A percentile compares a stretch with the other conserved stretches of the same genome.
Evolutionary conservation across 2,113 vertebrate genomes (phyloP).

Genomic region (Nansenia antarctica): DNA sequence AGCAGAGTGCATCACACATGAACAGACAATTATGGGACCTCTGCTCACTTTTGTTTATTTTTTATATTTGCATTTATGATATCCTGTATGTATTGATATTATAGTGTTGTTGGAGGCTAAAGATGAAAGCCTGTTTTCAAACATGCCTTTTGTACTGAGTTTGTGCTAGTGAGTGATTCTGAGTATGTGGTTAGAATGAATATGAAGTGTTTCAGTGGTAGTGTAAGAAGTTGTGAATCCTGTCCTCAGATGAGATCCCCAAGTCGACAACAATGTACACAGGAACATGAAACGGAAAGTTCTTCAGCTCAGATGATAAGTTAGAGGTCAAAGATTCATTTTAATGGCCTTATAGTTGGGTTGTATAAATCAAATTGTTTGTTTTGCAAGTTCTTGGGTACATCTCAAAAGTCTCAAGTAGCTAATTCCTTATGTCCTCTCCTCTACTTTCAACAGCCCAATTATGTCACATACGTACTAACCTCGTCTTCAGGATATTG

Average conservation of each 20-base stretch:
- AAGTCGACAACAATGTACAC: neutral
- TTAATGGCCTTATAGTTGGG: too few species aligned
- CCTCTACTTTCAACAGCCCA: too few species aligned
- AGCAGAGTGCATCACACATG: conserved; percentile 39
- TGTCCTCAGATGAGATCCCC: neutral
- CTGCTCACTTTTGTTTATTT: conserved; percentile 39
- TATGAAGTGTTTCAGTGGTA: neutral
- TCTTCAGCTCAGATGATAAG: too few species aligned
- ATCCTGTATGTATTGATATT: conserved; percentile 84
- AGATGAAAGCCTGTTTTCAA: conserved; percentile 93
- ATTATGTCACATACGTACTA: too few species aligned
- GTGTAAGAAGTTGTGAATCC: neutral
- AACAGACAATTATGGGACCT: conserved; percentile 49
- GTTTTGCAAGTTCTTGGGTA: too few species aligned
- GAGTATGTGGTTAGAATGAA: conserved; percentile 66
- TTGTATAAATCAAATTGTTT: too few species aligned
- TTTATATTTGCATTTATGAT: conserved; percentile 83
- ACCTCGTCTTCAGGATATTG: too few species aligned
- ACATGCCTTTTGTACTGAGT: conserved; percentile 82
- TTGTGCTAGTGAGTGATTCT: conserved; percentile 55
- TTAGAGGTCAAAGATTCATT: too few species aligned
- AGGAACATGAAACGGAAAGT: neutral
- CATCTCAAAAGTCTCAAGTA: too few species aligned
- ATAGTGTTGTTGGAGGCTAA: conserved; percentile 86
- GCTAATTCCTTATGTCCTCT: too few species aligned